These are phyloP conservation scores for Morone saxatilis DNA, from an alignment of 2,113 vertebrate genomes.

Conservation along the genomic window DNA sequence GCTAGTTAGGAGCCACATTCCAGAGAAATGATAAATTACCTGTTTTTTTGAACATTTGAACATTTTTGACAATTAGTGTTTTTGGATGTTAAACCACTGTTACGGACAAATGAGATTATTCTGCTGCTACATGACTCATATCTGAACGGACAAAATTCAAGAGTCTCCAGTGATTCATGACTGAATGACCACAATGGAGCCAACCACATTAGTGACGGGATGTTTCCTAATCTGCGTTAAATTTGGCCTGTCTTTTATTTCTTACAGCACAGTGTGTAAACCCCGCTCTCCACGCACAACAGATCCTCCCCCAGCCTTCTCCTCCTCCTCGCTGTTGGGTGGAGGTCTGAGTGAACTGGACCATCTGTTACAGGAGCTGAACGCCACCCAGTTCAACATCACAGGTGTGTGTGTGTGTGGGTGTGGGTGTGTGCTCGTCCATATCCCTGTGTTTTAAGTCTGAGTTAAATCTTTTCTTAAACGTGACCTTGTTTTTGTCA, in stretches of 20 bases:
- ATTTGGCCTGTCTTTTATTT: not conserved
- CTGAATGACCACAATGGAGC: not conserved
- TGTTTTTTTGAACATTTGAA: not conserved
- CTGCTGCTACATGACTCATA: not conserved
- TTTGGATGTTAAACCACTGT: not conserved
- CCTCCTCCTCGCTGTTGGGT: constrained; percentile 89
- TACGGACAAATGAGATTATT: not conserved
- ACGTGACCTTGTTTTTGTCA: constrained; percentile 35
- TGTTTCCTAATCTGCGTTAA: not conserved
- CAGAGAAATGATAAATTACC: not conserved
- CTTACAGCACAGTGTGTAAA: constrained; percentile 90
- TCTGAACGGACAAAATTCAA: constrained; percentile 5
- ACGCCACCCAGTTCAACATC: constrained; percentile 96
- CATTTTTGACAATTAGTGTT: not conserved
- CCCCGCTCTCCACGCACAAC: constrained; percentile 85
- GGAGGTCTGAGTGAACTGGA: constrained; percentile 93
- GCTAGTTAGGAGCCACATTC: not conserved
- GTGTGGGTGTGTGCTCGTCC: not conserved
- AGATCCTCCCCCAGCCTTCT: constrained; percentile 82
- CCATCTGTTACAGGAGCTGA: constrained; percentile 92
- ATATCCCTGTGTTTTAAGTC: not conserved
- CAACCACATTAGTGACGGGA: not conserved
- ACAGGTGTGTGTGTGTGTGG: constrained; percentile 83
- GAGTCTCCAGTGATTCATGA: not conserved
- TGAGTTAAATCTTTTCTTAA: not conserved